Evolutionary conservation across 2,888 invertebrate genomes (phyloP).

Genomic region (Fragum fragum): DNA sequence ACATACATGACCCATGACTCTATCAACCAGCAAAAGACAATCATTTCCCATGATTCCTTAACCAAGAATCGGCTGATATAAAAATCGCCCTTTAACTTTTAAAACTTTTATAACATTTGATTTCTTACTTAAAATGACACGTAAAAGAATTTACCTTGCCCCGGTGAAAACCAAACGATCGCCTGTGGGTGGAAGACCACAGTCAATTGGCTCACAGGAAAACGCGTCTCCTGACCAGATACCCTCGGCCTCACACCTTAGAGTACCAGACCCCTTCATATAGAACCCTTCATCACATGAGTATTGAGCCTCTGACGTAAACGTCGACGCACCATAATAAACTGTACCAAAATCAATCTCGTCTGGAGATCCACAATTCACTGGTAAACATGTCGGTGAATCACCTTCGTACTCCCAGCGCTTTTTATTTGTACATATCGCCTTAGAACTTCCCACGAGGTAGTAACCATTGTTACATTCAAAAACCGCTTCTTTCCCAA

Average conservation of each 20-base stretch:
- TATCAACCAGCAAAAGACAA: no score
- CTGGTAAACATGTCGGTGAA: constrained; percentile 65
- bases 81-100: no score
- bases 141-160: constrained; percentile 23
- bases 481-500: constrained; percentile 69
- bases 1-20: no score
- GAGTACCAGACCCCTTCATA: constrained; percentile 59
- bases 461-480: constrained; percentile 74
- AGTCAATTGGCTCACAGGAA: constrained; percentile 78
- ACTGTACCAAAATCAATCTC: constrained; percentile 85
- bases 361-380: constrained; percentile 74
- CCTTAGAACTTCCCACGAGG: constrained; percentile 65
- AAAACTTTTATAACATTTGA: no score
- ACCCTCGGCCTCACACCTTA: constrained; percentile 76
- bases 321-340: constrained; percentile 87
- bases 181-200: constrained; percentile 63
- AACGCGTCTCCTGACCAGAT: constrained; percentile 81
- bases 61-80: no score
- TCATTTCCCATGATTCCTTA: no score
- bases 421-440: constrained; percentile 66
- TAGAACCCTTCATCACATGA: constrained; percentile 80
- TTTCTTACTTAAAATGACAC: no score
- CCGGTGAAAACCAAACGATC: constrained; percentile 41
- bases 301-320: constrained; percentile 76
- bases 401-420: constrained; percentile 64